phyloP scores from a whole-genome alignment of 2,888 invertebrate species.

The Eristalis intricaria region DNA sequence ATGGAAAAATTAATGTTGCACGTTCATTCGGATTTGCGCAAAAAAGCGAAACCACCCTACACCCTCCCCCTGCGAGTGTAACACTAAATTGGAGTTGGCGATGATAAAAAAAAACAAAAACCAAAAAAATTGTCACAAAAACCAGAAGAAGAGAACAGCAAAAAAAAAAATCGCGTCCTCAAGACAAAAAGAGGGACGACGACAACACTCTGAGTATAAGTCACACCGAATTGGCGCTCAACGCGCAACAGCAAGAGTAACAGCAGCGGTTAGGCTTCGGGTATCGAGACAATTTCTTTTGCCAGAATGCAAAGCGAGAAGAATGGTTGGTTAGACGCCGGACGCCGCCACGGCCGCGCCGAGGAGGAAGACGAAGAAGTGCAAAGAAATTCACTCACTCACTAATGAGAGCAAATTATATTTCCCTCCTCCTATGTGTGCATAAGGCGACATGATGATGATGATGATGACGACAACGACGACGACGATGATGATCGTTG shows the following conservation, averaged over 20 bases:
- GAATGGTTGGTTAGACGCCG: slow-evolving; percentile 48
- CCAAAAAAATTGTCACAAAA: slow-evolving; percentile 26
- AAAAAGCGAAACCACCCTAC: slow-evolving; percentile 11
- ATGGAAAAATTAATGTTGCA: slow-evolving; percentile 60
- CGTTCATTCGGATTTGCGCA: slow-evolving; percentile 17
- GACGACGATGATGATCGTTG: slow-evolving; percentile 56
- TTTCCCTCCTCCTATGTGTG: slow-evolving; percentile 71
- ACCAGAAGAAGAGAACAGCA: background rate
- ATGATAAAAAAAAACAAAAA: slow-evolving; percentile 4
- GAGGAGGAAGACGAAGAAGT: slow-evolving; percentile 70
- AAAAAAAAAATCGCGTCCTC: slow-evolving; percentile 35
- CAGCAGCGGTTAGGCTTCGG: background rate
- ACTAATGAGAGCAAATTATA: slow-evolving; percentile 74
- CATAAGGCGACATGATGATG: slow-evolving; percentile 72
- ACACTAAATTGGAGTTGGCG: slow-evolving; percentile 28
- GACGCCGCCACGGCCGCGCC: slow-evolving; percentile 30
- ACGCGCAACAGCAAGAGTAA: slow-evolving; percentile 7
- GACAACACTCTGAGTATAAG: slow-evolving; percentile 8
- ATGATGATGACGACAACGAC: slow-evolving; percentile 47
- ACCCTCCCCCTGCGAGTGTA: slow-evolving; percentile 12
- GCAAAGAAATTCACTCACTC: slow-evolving; percentile 73
- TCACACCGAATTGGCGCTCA: slow-evolving; percentile 49
- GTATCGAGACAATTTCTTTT: background rate
- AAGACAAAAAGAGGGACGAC: slow-evolving; percentile 18
- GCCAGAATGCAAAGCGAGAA: slow-evolving; percentile 13